Conservation (phyloP, 2,113 vertebrate genomes). For the Nothobranchius furzeri region DNA sequence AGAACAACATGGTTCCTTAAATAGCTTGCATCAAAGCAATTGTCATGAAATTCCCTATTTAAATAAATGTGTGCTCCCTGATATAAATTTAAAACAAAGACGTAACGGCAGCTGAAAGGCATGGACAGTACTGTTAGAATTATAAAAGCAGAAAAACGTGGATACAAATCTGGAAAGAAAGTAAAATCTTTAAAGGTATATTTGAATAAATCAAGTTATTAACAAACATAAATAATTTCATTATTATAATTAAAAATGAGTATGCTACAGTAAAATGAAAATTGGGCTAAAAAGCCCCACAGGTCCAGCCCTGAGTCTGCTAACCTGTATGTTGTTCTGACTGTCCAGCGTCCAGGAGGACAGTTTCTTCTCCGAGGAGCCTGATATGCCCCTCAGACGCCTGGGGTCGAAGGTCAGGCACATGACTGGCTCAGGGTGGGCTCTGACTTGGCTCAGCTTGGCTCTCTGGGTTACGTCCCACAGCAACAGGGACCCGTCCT, state of each 20-base stretch:
- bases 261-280: not conserved
- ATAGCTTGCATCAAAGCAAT: not conserved
- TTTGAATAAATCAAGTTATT: too few species aligned
- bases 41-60: too few species aligned
- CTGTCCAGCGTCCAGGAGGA: conserved; percentile 86
- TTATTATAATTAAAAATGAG: too few species aligned
- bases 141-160: too few species aligned
- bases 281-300: not conserved
- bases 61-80: too few species aligned
- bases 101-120: too few species aligned
- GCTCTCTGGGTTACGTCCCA: conserved; percentile 87
- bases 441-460: conserved; percentile 78
- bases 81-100: too few species aligned
- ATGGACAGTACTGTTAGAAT: too few species aligned
- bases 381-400: conserved; percentile 86
- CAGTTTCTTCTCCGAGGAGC: conserved; percentile 89
- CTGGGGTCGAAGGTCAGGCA: conserved; percentile 89
- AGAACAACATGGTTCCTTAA: too few species aligned
- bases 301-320: conserved; percentile 43
- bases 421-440: conserved; percentile 91
- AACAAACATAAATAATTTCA: too few species aligned
- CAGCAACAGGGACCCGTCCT: conserved; percentile 90
- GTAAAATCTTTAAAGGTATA: too few species aligned
- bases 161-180: too few species aligned
- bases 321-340: conserved; percentile 92